Base-by-base conservation (phyloP, 2,888 invertebrate species). In the Trachelus tabidus region DNA sequence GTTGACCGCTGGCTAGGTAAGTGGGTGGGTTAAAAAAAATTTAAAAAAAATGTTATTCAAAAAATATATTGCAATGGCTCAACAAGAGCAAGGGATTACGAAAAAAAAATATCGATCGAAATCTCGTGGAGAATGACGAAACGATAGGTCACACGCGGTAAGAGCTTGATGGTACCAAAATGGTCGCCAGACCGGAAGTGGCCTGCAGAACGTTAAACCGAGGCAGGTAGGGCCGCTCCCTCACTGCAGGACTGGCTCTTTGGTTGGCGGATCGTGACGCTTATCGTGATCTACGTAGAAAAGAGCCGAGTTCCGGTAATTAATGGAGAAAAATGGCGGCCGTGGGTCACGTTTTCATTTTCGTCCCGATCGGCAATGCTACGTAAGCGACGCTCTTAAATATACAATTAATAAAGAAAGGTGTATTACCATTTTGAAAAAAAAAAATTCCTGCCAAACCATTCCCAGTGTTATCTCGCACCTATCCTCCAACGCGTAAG, bases 111-210 rank as follows among this genome's bases (percentile, higher is more conserved):
- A 11, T 23, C 30, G 71, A 71, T 71, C 15, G 12, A 31, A 34
- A 31, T 2, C 9, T 31, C 71, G 12, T 71, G 30, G 0, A 12
- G 15, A 2, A 30, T 2, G 71, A 12, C 0, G 3, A 11, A 71
- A 31, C 31, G 71, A 33, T 23, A 34, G 23, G 71, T 34, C 6
- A 33, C 31, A 33, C 71, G 71, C 23, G 56, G 56, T n/a, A 56
- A 31, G 31, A 34, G 31, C 15, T 31, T 12, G 71, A 68, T 35
- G 12, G n/a, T 35, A 75, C 68, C 77, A 77, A 83, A 86, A 87
- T 86, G 86, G 87, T 85, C 85, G 85, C 77, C 84, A 83, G 83
- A 83, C 85, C 87, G 87, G 85, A 88, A 88, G 84, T 84, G 83
- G 82, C 79, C 82, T 83, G 84, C 84, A 83, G 81, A 80, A 79